Base-by-base conservation (phyloP, 1,140 invertebrate genomes). In the Philaenus spumarius region DNA sequence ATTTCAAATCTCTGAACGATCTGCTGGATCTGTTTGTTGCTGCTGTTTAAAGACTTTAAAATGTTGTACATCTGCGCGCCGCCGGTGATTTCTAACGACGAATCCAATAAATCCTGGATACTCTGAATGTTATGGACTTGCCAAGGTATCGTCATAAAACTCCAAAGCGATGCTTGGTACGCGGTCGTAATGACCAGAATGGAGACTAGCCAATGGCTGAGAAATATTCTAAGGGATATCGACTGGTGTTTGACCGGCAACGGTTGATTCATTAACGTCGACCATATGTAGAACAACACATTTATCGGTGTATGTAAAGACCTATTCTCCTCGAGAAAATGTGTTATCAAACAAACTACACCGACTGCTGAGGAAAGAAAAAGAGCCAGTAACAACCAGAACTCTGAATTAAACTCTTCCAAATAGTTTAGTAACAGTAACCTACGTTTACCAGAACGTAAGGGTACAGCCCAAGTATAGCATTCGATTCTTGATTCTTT, bases 91-190 rank as follows among this genome's bases (percentile, higher is more conserved):
- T 56, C 26, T 20, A 65, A 23, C 0, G 37, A 26, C 14, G 61
- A 63, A 11, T 61, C 30, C 7, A 65, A 39, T 2, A 65, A 52
- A 24, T 64, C 55, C 1, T 53, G 43, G 20, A 61, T 55, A 9
- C 37, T 54, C 2, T 55, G 60, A 51, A 64, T 60, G 40, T 64
- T 60, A 7, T 24, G 20, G 1, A 55, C 61, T 30, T 55, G 58
- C 23, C 34, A 20, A 15, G 63, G 60, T 5, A 64, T 58, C 9
- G 63, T 63, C 52, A 64, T 63, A 45, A 60, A 63, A 11, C 63
- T 64, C 6, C 63, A 62, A 11, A 64, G 23, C 6, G 58, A 62
- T 2, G 63, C 63, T 40, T 62, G 62, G 59, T 64, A 64, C 9
- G 61, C 59, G 12, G 62, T 62, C 17, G 55, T 63, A 11, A 64